Evolutionary conservation across 2,797 vertebrate species (phyloP).

Genomic region (Malurus leucopterus): DNA sequence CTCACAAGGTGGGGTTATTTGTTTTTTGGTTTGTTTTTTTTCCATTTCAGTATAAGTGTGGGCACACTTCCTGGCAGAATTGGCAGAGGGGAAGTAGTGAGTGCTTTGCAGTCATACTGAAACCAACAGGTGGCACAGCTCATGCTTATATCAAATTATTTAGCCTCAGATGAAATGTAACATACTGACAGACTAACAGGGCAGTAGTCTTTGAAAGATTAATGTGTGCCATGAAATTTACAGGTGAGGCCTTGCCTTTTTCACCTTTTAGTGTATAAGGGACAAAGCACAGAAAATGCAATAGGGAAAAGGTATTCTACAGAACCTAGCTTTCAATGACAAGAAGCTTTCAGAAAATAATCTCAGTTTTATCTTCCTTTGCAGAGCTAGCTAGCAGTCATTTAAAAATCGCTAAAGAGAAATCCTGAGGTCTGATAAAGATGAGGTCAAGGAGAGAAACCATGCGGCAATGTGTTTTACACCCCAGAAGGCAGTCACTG

Average conservation of each 20-base stretch:
- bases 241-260: background rate
- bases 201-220: background rate
- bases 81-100: background rate
- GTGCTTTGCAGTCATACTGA: background rate
- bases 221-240: background rate
- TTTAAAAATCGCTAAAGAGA: background rate
- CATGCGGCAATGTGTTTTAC: background rate
- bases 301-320: background rate
- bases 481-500: background rate
- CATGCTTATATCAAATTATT: background rate
- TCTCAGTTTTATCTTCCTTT: background rate
- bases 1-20: background rate
- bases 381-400: background rate
- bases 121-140: background rate
- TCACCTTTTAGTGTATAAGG: background rate
- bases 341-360: background rate
- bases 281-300: background rate
- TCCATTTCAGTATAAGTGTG: background rate
- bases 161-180: background rate
- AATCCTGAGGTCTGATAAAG: background rate
- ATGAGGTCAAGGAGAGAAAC: background rate
- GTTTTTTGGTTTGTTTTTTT: background rate
- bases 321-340: background rate
- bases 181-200: background rate
- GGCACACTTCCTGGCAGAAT: background rate